These are phyloP conservation scores for Paradoxurus hermaphroditus DNA, from an alignment of 2,113 vertebrate species.

Conservation along the genomic window DNA sequence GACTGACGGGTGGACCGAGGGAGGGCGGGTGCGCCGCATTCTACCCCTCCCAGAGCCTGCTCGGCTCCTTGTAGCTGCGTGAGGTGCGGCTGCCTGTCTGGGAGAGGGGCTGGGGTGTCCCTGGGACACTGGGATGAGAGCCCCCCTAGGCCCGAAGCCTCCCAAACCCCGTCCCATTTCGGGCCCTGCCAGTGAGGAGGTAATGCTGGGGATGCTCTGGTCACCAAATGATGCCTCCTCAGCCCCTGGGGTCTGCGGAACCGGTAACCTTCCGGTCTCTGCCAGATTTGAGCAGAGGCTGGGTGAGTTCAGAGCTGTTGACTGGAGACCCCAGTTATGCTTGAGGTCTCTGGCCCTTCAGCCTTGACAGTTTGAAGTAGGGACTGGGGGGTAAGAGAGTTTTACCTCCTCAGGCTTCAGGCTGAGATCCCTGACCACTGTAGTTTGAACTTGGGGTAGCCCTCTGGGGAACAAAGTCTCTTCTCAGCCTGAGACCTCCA, in stretches of 20 bases:
- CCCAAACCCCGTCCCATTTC: not conserved
- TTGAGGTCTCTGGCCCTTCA: not conserved
- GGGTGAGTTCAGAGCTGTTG: not conserved
- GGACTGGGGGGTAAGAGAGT: not conserved
- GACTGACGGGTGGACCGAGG: not conserved
- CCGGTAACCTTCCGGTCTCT: not conserved
- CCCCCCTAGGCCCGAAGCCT: not conserved
- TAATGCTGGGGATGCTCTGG: not conserved
- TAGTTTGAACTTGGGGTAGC: not conserved
- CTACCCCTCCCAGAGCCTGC: not conserved
- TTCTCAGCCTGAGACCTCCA: not conserved
- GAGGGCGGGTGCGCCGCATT: constrained; percentile 20
- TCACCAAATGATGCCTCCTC: not conserved
- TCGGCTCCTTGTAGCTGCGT: not conserved
- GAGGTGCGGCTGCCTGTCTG: not conserved
- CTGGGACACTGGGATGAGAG: not conserved
- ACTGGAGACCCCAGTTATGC: not conserved
- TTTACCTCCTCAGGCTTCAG: not conserved
- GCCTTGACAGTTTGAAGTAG: not conserved
- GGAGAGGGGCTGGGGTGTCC: not conserved
- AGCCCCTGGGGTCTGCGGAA: not conserved
- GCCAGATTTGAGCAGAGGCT: not conserved
- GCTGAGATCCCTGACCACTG: not conserved
- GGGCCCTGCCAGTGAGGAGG: not conserved
- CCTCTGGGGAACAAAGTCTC: not conserved